These are phyloP conservation scores for Petrocephalus zakoni DNA, from an alignment of 2,113 vertebrate genomes.

Conservation along the genomic window DNA sequence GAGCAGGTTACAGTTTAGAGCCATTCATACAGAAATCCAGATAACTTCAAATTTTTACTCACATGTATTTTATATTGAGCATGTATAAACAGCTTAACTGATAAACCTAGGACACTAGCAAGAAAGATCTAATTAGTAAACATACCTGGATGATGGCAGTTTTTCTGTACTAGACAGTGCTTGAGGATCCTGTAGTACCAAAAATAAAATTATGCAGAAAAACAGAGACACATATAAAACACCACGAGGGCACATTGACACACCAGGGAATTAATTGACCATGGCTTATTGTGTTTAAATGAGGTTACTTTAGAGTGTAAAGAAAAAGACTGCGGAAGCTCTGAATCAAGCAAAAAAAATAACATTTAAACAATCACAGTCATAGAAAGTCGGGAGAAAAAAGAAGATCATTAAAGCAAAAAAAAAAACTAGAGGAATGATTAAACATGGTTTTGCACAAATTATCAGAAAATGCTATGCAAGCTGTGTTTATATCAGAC, in stretches of 20 bases:
- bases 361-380: neutral
- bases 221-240: conserved; percentile 22
- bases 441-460: neutral
- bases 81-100: neutral
- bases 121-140: conserved; percentile 24
- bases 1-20: neutral
- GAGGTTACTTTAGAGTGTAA: neutral
- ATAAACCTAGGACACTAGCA: neutral
- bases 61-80: neutral
- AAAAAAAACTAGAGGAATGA: neutral
- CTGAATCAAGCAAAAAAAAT: neutral
- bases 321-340: neutral
- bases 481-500: neutral
- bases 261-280: neutral
- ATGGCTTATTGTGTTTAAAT: neutral
- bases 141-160: conserved; percentile 58
- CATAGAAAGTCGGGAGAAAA: neutral
- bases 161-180: conserved; percentile 47
- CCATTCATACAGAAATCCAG: neutral
- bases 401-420: neutral
- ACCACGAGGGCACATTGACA: conserved; percentile 21
- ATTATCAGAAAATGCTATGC: neutral
- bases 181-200: conserved; percentile 51
- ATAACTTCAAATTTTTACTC: neutral
- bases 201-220: conserved; percentile 10